These are phyloP conservation scores for Calidris pygmaea DNA, from an alignment of 2,113 vertebrate genomes.

Conservation along the genomic window DNA sequence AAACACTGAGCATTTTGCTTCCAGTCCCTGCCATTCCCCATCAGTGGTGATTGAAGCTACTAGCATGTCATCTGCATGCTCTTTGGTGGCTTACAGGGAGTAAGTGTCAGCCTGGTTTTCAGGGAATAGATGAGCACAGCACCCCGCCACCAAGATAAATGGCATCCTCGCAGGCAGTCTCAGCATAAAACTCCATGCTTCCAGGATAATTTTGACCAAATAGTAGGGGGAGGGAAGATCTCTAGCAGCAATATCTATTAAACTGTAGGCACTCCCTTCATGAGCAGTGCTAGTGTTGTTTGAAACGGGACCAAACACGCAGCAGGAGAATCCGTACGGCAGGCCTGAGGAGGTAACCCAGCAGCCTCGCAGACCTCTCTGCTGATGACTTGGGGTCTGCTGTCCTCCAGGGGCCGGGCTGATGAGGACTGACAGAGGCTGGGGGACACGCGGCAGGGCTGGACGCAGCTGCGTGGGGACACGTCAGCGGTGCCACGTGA, in stretches of 20 bases:
- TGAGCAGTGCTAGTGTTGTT: neutral
- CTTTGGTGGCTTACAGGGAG: slow-evolving; percentile 47
- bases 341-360: neutral
- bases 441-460: neutral
- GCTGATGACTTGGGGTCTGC: neutral
- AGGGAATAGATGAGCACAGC: slow-evolving; percentile 61
- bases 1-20: slow-evolving; percentile 42
- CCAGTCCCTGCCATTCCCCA: slow-evolving; percentile 34
- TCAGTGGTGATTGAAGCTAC: slow-evolving; percentile 34
- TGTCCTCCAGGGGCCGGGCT: neutral
- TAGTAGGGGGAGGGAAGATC: slow-evolving; percentile 1
- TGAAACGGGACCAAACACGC: neutral
- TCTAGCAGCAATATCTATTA: slow-evolving; percentile 16
- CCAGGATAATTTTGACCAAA: neutral
- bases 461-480: neutral
- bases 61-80: slow-evolving; percentile 37
- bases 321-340: neutral
- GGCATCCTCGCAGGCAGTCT: slow-evolving; percentile 32
- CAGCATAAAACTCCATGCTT: neutral
- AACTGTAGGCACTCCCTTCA: slow-evolving; percentile 3
- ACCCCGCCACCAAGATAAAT: slow-evolving; percentile 50
- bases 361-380: neutral
- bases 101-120: slow-evolving; percentile 53
- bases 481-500: neutral
- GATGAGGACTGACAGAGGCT: neutral